Conservation (phyloP, 2,113 vertebrate species). For the Dryoscopus gambensis region DNA sequence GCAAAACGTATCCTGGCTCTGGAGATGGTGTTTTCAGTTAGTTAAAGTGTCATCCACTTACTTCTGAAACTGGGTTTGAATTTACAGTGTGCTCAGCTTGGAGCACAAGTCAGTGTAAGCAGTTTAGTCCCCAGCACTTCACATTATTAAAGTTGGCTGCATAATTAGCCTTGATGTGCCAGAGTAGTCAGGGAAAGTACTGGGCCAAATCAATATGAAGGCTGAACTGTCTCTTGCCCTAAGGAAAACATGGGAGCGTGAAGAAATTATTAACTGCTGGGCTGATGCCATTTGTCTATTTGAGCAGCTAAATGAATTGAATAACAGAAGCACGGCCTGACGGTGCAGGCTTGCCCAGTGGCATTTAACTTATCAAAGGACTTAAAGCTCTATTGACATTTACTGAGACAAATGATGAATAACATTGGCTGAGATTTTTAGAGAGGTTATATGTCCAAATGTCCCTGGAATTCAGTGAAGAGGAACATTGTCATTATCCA, state of each 20-base stretch:
- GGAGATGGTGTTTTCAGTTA: not conserved
- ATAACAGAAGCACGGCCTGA: not conserved
- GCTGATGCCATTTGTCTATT: constrained; percentile 55
- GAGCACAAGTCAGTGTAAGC: not conserved
- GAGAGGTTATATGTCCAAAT: not conserved
- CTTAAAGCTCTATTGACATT: constrained; percentile 38
- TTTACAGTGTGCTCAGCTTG: not conserved
- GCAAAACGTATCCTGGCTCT: not conserved
- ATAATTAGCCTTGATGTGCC: constrained; percentile 35
- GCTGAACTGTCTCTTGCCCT: constrained; percentile 24
- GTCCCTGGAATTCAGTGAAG: constrained; percentile 22
- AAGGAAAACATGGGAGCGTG: constrained; percentile 36
- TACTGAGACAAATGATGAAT: constrained; percentile 34
- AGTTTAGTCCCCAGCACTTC: not conserved
- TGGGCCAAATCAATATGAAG: constrained; percentile 15
- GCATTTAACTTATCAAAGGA: constrained; percentile 52
- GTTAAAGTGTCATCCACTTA: not conserved
- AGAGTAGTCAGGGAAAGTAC: not conserved
- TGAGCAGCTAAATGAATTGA: constrained; percentile 58
- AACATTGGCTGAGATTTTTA: not conserved
- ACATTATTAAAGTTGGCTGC: not conserved
- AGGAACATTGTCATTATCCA: not conserved
- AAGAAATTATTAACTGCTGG: constrained; percentile 57
- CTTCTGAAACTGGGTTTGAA: not conserved
- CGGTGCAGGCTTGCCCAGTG: not conserved